Conservation (phyloP, 2,113 vertebrate genomes). For the Nerophis ophidion region DNA sequence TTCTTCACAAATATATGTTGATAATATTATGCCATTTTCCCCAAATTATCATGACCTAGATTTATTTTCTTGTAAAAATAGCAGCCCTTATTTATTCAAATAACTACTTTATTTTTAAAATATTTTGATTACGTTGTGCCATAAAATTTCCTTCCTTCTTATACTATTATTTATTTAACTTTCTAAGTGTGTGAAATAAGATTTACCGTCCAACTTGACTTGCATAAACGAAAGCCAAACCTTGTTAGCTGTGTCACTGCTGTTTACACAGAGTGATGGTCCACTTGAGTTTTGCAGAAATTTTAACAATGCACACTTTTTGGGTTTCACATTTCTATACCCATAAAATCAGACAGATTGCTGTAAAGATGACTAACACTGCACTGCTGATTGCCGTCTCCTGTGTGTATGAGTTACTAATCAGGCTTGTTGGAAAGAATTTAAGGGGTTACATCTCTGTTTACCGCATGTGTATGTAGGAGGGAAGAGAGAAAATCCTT, state of each 20-base stretch:
- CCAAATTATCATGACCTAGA: no score
- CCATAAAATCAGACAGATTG: conserved; percentile 17
- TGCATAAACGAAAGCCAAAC: conserved; percentile 4
- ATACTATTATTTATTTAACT: no score
- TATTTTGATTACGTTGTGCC: no score
- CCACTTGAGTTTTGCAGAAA: conserved; percentile 38
- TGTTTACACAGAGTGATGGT: conserved; percentile 54
- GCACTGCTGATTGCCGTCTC: conserved; percentile 25
- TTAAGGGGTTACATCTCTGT: conserved; percentile 12
- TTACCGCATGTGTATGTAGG: neutral
- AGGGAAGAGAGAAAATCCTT: neutral
- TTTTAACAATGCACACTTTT: conserved; percentile 8
- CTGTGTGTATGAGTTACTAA: conserved; percentile 24
- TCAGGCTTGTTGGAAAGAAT: conserved; percentile 12
- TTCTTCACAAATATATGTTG: no score
- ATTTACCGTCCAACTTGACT: conserved; percentile 19
- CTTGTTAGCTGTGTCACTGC: conserved; percentile 40
- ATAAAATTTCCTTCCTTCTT: no score
- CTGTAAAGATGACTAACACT: neutral
- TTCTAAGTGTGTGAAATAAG: conserved; percentile 3
- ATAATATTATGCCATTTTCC: no score
- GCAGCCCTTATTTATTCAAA: no score
- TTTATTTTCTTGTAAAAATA: no score
- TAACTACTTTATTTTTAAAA: no score
- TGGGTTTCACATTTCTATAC: conserved; percentile 8